Conservation (phyloP, 2,888 invertebrate genomes). For the Parascotia fuliginaria region DNA sequence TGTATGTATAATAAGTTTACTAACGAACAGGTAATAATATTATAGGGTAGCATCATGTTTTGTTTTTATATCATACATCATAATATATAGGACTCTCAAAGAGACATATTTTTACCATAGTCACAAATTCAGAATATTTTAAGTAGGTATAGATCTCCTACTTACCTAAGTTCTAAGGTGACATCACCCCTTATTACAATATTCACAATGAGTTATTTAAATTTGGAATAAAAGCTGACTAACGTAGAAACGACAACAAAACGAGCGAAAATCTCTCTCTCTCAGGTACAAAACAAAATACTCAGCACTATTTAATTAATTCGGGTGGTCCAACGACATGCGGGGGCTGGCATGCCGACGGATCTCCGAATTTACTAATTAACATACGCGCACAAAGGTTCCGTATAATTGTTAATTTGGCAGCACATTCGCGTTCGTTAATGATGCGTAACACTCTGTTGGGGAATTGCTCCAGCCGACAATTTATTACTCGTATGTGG, state of each 20-base stretch:
- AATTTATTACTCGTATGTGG: conserved; percentile 69
- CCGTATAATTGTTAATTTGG: conserved; percentile 82
- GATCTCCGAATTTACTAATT: conserved; percentile 75
- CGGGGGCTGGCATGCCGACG: conserved; percentile 31
- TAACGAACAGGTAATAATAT: too few species aligned
- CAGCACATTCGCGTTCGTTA: conserved; percentile 75
- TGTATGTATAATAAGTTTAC: too few species aligned
- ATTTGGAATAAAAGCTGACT: neutral
- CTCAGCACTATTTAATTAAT: conserved; percentile 45
- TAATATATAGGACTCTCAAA: too few species aligned
- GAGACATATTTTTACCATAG: too few species aligned
- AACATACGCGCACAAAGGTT: conserved; percentile 72
- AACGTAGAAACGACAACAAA: neutral
- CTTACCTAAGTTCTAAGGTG: too few species aligned
- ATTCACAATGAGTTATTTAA: too few species aligned
- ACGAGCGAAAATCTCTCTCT: conserved; percentile 23
- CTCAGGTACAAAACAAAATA: conserved; percentile 24
- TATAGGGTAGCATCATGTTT: too few species aligned
- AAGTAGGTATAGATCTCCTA: too few species aligned
- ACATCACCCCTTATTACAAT: too few species aligned
- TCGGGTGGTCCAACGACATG: conserved; percentile 24
- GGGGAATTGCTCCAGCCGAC: conserved; percentile 45
- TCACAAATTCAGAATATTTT: too few species aligned
- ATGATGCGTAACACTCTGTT: conserved; percentile 70
- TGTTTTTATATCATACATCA: too few species aligned